These are phyloP conservation scores for Ernsta delagoae DNA, from an alignment of 2,888 invertebrate genomes.

Conservation along the genomic window DNA sequence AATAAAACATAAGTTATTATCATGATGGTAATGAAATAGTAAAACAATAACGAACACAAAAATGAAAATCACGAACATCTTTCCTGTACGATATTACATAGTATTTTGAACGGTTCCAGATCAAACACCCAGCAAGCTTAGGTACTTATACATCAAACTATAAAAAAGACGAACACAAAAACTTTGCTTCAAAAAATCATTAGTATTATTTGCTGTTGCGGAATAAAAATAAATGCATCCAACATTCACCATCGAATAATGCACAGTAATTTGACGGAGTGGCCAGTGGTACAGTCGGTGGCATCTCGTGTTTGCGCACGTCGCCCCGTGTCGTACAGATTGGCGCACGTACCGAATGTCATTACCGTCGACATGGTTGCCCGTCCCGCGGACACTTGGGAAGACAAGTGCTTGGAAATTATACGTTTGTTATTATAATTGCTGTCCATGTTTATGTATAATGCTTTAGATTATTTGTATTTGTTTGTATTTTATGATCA, in stretches of 20 bases:
- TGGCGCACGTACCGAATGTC: slow-evolving; percentile 73
- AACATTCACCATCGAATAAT: slow-evolving; percentile 8
- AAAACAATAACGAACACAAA: too few species aligned
- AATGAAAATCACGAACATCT: too few species aligned
- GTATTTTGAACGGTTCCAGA: too few species aligned
- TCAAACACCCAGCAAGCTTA: not conserved
- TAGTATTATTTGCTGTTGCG: not conserved
- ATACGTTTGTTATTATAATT: too few species aligned
- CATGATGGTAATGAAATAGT: too few species aligned
- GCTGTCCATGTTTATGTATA: too few species aligned
- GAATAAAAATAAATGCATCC: not conserved
- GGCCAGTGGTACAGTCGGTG: slow-evolving; percentile 38
- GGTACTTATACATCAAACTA: not conserved
- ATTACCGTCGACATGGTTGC: slow-evolving; percentile 65
- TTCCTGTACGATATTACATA: too few species aligned
- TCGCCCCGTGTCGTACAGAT: slow-evolving; percentile 57
- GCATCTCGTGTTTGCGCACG: slow-evolving; percentile 64
- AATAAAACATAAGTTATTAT: too few species aligned
- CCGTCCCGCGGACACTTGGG: slow-evolving; percentile 48
- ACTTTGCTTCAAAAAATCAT: not conserved
- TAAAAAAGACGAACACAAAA: not conserved
- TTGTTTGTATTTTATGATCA: too few species aligned
- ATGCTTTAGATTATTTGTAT: too few species aligned
- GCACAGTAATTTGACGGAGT: not conserved
- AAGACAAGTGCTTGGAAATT: slow-evolving; percentile 45